Conservation (phyloP, 2,888 invertebrate species). For the Pheosia tremula region DNA sequence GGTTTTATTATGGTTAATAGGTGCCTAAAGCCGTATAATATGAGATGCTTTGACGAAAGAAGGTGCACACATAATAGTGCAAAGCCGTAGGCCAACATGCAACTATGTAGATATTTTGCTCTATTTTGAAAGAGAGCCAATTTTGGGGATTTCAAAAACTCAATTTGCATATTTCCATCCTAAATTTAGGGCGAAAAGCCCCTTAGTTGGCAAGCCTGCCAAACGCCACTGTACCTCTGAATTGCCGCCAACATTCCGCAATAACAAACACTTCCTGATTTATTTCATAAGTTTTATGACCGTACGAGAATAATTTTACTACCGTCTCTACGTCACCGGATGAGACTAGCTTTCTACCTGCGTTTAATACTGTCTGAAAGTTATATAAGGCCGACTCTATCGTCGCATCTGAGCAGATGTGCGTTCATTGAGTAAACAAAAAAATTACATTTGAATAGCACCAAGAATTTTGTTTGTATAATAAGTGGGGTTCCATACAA, state of each 20-base stretch:
- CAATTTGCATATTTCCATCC: too few relatives aligned
- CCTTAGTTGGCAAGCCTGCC: too few relatives aligned
- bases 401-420: constrained; percentile 46
- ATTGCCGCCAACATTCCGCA: constrained; percentile 48
- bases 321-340: constrained; percentile 11
- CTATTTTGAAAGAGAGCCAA: too few relatives aligned
- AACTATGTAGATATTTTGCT: too few relatives aligned
- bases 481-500: constrained; percentile 53
- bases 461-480: constrained; percentile 51
- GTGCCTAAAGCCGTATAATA: too few relatives aligned
- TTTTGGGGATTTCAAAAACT: too few relatives aligned
- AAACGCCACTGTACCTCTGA: constrained; percentile 43
- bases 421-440: constrained; percentile 48
- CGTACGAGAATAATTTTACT: constrained; percentile 27
- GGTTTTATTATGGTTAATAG: too few relatives aligned
- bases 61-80: too few relatives aligned
- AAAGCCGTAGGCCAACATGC: too few relatives aligned
- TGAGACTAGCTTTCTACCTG: constrained; percentile 9
- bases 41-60: too few relatives aligned
- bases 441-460: constrained; percentile 44
- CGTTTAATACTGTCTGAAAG: constrained; percentile 9
- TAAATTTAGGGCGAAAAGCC: too few relatives aligned
- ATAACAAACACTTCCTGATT: constrained; percentile 44
- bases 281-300: constrained; percentile 29
- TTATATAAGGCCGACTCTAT: constrained; percentile 15